Percentiles rank a stretch among this genome's conserved stretches.
These are phyloP conservation scores for Hippocampus kuda DNA, from an alignment of 2,797 vertebrate species.

Conservation along the genomic window DNA sequence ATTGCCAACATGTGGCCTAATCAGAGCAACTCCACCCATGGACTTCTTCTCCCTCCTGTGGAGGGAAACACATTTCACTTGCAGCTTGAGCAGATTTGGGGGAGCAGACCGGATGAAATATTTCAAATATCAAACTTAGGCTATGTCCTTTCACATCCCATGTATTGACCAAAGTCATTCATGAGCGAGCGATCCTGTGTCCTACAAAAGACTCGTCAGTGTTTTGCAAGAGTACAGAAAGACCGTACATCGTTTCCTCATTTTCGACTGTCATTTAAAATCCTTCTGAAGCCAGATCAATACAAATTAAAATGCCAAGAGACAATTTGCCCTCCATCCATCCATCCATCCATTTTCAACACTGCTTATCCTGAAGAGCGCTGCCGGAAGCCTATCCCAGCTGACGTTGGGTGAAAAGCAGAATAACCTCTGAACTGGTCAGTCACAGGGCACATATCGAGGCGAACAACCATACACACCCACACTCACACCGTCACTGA, in stretches of 20 bases:
- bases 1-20: conserved; percentile 74
- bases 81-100: conserved; percentile 55
- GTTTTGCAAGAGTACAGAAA: too few species aligned
- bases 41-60: conserved; percentile 31
- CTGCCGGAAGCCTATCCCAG: too few species aligned
- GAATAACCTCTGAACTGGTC: too few species aligned
- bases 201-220: not conserved
- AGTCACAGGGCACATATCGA: too few species aligned
- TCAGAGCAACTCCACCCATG: conserved; percentile 49
- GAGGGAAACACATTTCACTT: conserved; percentile 50
- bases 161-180: conserved; percentile 19
- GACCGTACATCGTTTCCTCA: not conserved
- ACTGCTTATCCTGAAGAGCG: too few species aligned
- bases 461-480: too few species aligned
- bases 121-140: conserved; percentile 28
- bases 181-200: conserved; percentile 10
- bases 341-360: too few species aligned
- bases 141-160: conserved; percentile 13
- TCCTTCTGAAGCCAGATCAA: not conserved
- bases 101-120: conserved; percentile 45
- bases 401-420: too few species aligned
- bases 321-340: too few species aligned
- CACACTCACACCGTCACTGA: too few species aligned
- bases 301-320: not conserved
- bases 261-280: too few species aligned